phyloP scores from a whole-genome alignment of 2,113 vertebrate genomes.

The Pitta sordida region DNA sequence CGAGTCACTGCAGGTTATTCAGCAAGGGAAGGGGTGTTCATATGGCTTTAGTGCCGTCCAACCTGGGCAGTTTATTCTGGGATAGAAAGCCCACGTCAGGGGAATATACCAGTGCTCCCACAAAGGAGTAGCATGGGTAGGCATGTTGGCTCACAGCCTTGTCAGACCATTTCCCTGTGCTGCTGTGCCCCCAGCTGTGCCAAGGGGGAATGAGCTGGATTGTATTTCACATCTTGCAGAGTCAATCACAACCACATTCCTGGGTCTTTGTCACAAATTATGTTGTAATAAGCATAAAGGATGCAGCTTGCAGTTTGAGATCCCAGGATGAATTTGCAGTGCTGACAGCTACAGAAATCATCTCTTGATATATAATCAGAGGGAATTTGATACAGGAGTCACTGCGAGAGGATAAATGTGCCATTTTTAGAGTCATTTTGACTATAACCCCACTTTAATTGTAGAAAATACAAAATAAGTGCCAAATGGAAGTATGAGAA shows the following conservation, averaged over 20 bases:
- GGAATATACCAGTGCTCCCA: rapidly evolving
- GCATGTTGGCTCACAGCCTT: not conserved
- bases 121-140: rapidly evolving
- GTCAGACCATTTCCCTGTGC: not conserved
- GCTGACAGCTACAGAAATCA: constrained; percentile 59
- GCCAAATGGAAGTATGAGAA: constrained; percentile 58
- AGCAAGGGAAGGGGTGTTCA: not conserved
- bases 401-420: constrained; percentile 42
- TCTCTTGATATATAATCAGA: constrained; percentile 59
- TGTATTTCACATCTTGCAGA: not conserved
- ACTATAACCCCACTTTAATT: constrained; percentile 59
- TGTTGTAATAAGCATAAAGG: constrained; percentile 66
- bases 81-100: not conserved
- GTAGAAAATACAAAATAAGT: constrained; percentile 63
- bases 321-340: constrained; percentile 34
- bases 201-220: not conserved
- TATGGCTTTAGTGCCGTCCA: not conserved
- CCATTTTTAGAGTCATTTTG: constrained; percentile 44
- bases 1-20: not conserved
- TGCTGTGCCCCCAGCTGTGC: not conserved
- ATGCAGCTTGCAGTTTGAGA: constrained; percentile 54
- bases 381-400: constrained; percentile 44
- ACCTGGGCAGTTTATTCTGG: not conserved
- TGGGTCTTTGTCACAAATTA: not conserved
- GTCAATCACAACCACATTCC: not conserved